Base-by-base conservation (phyloP, 2,888 invertebrate species). In the Xylota sylvarum region DNA sequence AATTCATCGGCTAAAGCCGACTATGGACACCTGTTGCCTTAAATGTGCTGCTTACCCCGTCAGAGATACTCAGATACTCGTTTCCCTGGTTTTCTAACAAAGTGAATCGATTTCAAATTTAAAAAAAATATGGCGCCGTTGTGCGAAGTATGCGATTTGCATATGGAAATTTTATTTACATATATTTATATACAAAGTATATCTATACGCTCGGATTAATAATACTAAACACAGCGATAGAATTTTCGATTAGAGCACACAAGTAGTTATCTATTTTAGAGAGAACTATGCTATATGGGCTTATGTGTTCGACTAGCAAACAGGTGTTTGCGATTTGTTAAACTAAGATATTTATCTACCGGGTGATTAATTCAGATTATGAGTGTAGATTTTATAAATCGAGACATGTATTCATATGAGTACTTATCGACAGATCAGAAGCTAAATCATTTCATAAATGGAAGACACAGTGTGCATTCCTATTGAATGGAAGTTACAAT, bases 101-200 rank as follows among this genome's bases (percentile, higher is more conserved):
- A 78, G 10, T 83, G 52, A 83, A 83, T 67, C 67, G 77, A 83
- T 83, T 83, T 72, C 50, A 52, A 67, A 78, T 72, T 67, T n/a
- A n/a, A n/a, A 52, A 62, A 52, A 62, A 72, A 77, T 72, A 78
- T 83, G 83, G 83, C 83, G 83, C 77, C 77, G 72, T 77, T 77
- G 40, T 70, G 43, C 77, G 56, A 77, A 72, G 52, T 64, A 70
- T 64, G 56, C 60, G 46, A 74, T 64, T 64, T 74, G 64, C 55
- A 64, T 74, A 74, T 64, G 70, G 58, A 72, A 58, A 72, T 73
- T 56, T 19, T 19, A 17, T 14, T 67, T 37, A 23, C 37, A 27
- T n/a, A 17, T 7, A 12, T 35, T n/a, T 27, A 5, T 6, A 46
- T 17, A 32, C 9, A 40, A 4, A 7, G 27, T 56, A 56, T 6